Conservation (phyloP, 1,140 invertebrate species). For the Phocides pigmalion region DNA sequence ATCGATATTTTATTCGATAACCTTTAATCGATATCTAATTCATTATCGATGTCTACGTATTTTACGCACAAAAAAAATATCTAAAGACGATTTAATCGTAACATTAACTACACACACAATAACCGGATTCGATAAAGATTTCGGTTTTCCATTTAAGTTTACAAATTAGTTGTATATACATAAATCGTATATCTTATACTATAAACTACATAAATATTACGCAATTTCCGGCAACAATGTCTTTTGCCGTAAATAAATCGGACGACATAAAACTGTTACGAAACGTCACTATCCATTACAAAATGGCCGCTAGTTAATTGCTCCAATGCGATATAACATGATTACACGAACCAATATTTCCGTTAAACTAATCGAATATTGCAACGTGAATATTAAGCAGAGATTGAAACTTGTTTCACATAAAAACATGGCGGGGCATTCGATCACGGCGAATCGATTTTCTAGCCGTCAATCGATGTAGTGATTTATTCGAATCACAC, state of each 20-base stretch:
- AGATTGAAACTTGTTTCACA: constrained; percentile 31
- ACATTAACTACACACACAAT: too few species aligned
- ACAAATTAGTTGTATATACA: too few species aligned
- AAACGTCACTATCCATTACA: constrained; percentile 17
- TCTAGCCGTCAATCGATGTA: constrained; percentile 61
- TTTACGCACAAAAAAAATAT: too few species aligned
- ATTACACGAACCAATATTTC: constrained; percentile 18
- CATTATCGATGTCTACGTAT: too few species aligned
- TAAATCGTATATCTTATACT: background rate
- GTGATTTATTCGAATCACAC: constrained; percentile 67
- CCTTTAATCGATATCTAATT: too few species aligned
- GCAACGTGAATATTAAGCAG: constrained; percentile 32
- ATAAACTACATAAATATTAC: background rate
- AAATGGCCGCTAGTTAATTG: constrained; percentile 11
- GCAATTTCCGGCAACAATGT: constrained; percentile 1
- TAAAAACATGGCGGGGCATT: constrained; percentile 37
- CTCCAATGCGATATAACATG: constrained; percentile 8
- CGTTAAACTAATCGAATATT: constrained; percentile 36
- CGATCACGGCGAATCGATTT: constrained; percentile 67
- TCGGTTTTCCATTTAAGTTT: too few species aligned
- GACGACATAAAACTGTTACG: constrained; percentile 20
- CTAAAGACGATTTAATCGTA: too few species aligned
- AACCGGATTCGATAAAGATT: too few species aligned
- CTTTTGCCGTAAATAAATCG: constrained; percentile 24
- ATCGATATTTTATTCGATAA: too few species aligned